Evolutionary conservation across 2,797 vertebrate genomes (phyloP).

Genomic region (Cynopterus sphinx): DNA sequence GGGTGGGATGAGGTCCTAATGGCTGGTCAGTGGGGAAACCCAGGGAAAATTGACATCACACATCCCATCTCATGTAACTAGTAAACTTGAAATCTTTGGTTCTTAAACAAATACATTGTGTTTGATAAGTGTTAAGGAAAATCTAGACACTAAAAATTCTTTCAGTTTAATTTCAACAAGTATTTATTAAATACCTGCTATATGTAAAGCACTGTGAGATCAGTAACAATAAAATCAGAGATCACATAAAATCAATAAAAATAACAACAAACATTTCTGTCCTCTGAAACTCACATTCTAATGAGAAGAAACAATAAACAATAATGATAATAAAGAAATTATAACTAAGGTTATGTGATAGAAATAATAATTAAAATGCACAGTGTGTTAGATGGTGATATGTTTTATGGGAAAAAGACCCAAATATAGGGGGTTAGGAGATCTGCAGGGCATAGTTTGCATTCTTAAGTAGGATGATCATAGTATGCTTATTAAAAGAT

Average conservation of each 20-base stretch:
- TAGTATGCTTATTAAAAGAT: neutral
- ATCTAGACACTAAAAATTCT: neutral
- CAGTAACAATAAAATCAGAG: neutral
- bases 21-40: neutral
- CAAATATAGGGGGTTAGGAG: neutral
- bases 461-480: neutral
- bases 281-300: neutral
- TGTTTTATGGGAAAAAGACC: neutral
- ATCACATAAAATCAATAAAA: neutral
- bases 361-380: neutral
- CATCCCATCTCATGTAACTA: neutral
- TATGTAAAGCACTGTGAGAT: neutral
- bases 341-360: neutral
- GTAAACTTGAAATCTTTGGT: neutral
- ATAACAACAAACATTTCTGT: neutral
- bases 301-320: neutral
- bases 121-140: neutral
- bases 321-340: neutral
- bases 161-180: neutral
- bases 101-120: neutral
- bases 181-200: neutral
- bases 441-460: neutral
- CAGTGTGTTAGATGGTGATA: neutral
- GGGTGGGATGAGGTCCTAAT: neutral
- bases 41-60: neutral